A percentile compares a stretch with the other conserved stretches of the same genome.
Conservation (phyloP, 1,140 invertebrate genomes). For the Drosophila nigrodunni region DNA sequence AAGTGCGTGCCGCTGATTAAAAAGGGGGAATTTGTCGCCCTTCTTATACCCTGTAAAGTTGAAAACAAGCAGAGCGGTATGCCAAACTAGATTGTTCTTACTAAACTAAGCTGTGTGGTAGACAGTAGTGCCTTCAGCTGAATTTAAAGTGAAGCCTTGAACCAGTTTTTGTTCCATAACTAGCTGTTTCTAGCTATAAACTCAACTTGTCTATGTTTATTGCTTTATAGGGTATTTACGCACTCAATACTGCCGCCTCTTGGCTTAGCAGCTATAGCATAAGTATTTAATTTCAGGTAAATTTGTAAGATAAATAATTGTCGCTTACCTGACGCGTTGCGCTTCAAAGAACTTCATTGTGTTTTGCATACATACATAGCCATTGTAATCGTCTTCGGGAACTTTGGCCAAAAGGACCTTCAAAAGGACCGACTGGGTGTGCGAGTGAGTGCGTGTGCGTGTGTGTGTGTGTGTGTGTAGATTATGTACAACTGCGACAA, state of each 20-base stretch:
- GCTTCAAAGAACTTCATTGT: constrained; percentile 83
- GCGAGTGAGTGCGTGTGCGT: constrained; percentile 6
- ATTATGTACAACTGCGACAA: constrained; percentile 63
- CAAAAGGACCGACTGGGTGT: constrained; percentile 64
- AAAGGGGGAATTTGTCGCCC: constrained; percentile 81
- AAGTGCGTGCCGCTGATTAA: constrained; percentile 79
- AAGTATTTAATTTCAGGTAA: constrained; percentile 83
- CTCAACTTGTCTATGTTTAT: background rate
- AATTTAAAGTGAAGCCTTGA: too few species aligned
- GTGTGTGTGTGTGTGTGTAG: constrained; percentile 43
- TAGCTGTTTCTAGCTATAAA: too few species aligned
- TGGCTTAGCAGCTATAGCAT: constrained; percentile 23
- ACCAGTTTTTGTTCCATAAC: too few species aligned
- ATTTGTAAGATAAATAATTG: constrained; percentile 83
- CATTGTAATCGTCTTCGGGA: constrained; percentile 38
- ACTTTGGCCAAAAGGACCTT: constrained; percentile 81
- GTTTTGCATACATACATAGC: constrained; percentile 68
- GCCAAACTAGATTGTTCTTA: background rate
- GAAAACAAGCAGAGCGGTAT: background rate
- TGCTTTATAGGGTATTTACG: constrained; percentile 26
- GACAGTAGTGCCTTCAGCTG: too few species aligned
- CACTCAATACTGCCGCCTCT: background rate
- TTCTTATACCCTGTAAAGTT: constrained; percentile 47
- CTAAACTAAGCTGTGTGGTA: too few species aligned
- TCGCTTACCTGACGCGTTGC: constrained; percentile 74